Base-by-base conservation (phyloP, 2,888 invertebrate species). In the Yponomeuta plumbellus region DNA sequence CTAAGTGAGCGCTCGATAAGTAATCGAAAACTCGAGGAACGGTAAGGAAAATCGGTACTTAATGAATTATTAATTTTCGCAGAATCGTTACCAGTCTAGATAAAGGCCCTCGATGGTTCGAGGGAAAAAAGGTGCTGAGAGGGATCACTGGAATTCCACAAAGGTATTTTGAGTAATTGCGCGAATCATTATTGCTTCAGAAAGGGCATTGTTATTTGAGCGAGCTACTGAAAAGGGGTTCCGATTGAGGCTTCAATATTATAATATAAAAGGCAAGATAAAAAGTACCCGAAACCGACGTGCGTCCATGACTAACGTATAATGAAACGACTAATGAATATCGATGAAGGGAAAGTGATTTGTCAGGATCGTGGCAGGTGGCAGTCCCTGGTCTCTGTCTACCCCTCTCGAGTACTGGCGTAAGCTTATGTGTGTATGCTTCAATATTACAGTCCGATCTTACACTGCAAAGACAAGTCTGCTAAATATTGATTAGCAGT, bases 91-190 rank as follows among this genome's bases (percentile, higher is more conserved):
- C 44, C 44, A 17, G 17, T 17, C 44, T 52, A 52, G 44, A 52
- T 52, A 52, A 52, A 52, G 44, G 44, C 44, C 13, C 17, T 52
- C 44, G 17, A 52, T 17, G 44, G 44, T 52, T 52, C 44, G 44
- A 17, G 44, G 44, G 44, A 52, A 17, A 52, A 52, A 52, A 52
- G 17, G 13, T 52, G 44, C 44, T 13, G 44, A 17, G 17, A 17
- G 44, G 44, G 44, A 17, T 17, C 34, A 34, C 17, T 17, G 44
- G 44, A 17, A 52, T 52, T 52, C 17, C 44, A 17, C 44, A 17
- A 52, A 52, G 44, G 44, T 17, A 52, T 52, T 52, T 52, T 52
- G 44, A 52, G 44, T 52, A 52, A 52, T 52, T 52, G 44, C 44
- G 44, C 17, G 44, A 52, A 52, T 52, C 44, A 52, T 52, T 52